Percentiles rank a stretch among this genome's conserved stretches.
Evolutionary conservation across 2,888 invertebrate genomes (phyloP).

Genomic region (Micoletzkya japonica): DNA sequence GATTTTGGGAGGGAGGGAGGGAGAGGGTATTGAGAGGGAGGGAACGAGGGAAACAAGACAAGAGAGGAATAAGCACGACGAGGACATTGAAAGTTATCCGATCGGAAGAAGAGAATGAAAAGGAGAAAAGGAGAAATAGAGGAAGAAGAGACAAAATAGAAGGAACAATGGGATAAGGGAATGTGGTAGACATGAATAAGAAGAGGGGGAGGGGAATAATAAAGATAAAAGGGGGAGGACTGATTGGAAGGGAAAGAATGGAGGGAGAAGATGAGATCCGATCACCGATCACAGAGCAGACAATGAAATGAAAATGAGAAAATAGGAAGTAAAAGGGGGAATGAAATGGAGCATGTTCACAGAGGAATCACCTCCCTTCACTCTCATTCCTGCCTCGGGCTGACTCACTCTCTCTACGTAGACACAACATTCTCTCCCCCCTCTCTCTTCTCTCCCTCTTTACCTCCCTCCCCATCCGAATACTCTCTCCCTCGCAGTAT

Average conservation of each 20-base stretch:
- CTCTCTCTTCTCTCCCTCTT: background rate
- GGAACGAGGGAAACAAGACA: slow-evolving; percentile 1
- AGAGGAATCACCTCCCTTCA: background rate
- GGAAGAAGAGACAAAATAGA: no score
- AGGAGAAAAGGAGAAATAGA: background rate
- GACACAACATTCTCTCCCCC: background rate
- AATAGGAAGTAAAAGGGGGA: background rate
- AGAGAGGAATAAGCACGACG: background rate
- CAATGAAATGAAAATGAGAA: no score
- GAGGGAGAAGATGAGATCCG: slow-evolving; percentile 1
- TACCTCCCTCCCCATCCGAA: background rate
- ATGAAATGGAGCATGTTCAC: no score
- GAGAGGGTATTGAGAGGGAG: background rate
- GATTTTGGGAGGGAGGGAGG: background rate
- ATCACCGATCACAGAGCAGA: background rate
- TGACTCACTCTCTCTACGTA: slow-evolving; percentile 1
- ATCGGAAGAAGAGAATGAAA: background rate
- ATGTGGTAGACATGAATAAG: no score
- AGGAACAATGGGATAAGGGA: no score
- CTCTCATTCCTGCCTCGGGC: background rate
- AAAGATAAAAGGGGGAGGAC: no score
- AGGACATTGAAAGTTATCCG: background rate
- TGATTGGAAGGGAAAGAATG: no score
- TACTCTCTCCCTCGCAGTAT: background rate
- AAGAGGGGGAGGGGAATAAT: no score